phyloP scores from a whole-genome alignment of 2,888 invertebrate species.

The Drosophila bunnanda region DNA sequence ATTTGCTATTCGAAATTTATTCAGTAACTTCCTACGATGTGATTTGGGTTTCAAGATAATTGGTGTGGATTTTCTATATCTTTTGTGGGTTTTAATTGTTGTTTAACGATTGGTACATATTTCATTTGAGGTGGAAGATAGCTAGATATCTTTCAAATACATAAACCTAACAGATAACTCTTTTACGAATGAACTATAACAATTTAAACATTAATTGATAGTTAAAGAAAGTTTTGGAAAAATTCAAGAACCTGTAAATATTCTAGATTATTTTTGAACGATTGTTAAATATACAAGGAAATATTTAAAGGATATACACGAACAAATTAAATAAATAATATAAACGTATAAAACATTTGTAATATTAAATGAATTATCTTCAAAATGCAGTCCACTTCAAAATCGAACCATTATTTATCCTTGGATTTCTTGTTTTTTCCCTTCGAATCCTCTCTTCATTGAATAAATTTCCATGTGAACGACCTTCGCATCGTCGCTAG shows the following conservation, averaged over 20 bases:
- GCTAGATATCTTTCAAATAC: background rate
- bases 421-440: no score
- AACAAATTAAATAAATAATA: background rate
- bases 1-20: slow-evolving; percentile 50
- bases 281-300: no score
- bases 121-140: background rate
- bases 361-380: no score
- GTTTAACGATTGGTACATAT: background rate
- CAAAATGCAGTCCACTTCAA: background rate
- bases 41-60: slow-evolving; percentile 19
- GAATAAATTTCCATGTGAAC: slow-evolving; percentile 22
- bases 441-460: background rate
- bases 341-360: no score
- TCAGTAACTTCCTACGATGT: slow-evolving; percentile 37
- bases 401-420: background rate
- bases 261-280: no score
- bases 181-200: background rate
- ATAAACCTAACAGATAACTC: no score
- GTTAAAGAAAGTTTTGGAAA: no score
- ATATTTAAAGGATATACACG: no score
- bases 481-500: slow-evolving; percentile 23
- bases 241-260: no score
- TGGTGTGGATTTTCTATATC: background rate
- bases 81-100: background rate
- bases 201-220: no score